Base-by-base conservation (phyloP, 2,888 invertebrate species). In the Dryomyza anilis region DNA sequence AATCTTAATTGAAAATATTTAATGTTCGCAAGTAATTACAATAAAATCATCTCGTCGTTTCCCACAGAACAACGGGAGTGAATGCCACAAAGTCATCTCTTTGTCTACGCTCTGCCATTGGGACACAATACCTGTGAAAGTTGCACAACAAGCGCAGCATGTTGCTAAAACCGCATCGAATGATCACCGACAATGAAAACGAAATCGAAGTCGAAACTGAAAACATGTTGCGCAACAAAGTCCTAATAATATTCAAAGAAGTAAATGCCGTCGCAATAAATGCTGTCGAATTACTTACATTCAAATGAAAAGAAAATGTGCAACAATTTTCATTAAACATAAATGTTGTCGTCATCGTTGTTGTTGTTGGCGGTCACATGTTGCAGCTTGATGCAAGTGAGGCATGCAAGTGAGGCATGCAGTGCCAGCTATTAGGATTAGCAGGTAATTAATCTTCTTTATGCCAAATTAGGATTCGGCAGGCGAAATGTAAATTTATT, bases 391-490 rank as follows among this genome's bases (percentile, higher is more conserved):
- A n/a, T n/a, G n/a, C n/a, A n/a, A n/a, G n/a, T n/a, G n/a, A n/a
- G n/a, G n/a, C n/a, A n/a, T n/a, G n/a, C n/a, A n/a, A n/a, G n/a
- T n/a, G n/a, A n/a, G n/a, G n/a, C n/a, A n/a, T n/a, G n/a, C n/a
- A 27, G 27, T n/a, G 25, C 8, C 50, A 30, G n/a, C 39, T 10
- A 36, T 33, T 55, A 33, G 30, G 29, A 14, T 12, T 21, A 30
- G 36, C 14, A 16, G 36, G 36, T 50, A 50, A 50, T 50, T 55
- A 55, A 55, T 55, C 55, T 36, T 55, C 30, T 36, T 55, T 55
- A 36, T 19, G 55, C 36, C 33, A 55, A 55, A 55, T 55, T 55
- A n/a, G 53, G 27, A 27, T 29, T 53, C 30, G 30, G 27, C 52
- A 25, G 46, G 46, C 46, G 19, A 50, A 50, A 50, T 23, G 23